Evolutionary conservation across 2,888 invertebrate genomes (phyloP).

Genomic region (Oithona nana): DNA sequence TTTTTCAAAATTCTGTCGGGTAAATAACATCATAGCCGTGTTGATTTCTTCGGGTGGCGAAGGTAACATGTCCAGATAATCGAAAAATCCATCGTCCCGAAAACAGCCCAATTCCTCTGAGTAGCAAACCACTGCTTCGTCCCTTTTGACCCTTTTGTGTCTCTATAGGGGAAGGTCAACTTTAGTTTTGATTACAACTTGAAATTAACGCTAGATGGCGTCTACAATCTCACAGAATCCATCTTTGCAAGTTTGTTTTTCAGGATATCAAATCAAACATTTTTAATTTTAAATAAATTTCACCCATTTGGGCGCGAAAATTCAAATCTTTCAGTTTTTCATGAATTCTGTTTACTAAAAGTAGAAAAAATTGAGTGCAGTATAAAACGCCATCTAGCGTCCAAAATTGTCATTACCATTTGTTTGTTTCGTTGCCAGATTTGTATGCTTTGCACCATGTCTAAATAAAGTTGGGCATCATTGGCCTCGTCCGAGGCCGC

Average conservation of each 20-base stretch:
- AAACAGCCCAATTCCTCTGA: constrained; percentile 78
- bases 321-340: no score
- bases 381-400: neutral
- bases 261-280: no score
- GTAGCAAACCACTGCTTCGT: constrained; percentile 62
- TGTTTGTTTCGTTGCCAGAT: constrained; percentile 44
- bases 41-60: constrained; percentile 61
- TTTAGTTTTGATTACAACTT: no score
- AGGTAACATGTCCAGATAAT: constrained; percentile 72
- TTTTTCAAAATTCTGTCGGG: constrained; percentile 24
- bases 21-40: constrained; percentile 57
- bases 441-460: constrained; percentile 49
- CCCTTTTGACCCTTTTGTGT: constrained; percentile 42
- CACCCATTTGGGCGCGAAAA: no score
- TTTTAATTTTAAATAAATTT: no score
- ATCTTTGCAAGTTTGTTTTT: no score
- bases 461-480: constrained; percentile 48
- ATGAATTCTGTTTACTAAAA: no score
- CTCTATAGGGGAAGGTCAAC: no score
- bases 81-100: constrained; percentile 71
- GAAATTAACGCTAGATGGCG: no score
- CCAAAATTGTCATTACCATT: constrained; percentile 25
- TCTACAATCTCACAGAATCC: no score
- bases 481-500: constrained; percentile 41
- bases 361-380: neutral